Conservation (phyloP, 2,797 vertebrate species). For the Falco concolor region DNA sequence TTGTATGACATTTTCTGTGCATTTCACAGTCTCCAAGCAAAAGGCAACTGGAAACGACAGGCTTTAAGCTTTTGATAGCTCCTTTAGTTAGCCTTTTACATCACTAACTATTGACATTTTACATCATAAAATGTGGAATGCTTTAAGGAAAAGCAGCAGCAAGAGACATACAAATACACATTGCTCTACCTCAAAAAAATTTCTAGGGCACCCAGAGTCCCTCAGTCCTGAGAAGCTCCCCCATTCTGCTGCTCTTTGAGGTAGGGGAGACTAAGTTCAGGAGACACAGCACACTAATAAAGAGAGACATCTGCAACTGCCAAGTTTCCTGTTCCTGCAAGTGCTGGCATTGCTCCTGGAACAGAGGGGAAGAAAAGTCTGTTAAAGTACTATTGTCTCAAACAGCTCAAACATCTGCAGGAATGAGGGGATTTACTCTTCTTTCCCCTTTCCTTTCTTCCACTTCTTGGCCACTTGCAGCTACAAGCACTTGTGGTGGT, state of each 20-base stretch:
- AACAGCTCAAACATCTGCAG: neutral
- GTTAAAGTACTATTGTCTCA: neutral
- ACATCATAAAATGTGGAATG: accelerated
- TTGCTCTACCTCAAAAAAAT: neutral
- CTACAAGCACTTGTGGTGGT: neutral
- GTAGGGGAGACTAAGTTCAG: neutral
- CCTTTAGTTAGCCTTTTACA: neutral
- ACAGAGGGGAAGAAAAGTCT: neutral
- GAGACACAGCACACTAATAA: neutral
- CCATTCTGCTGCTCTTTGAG: neutral
- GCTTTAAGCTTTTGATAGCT: neutral
- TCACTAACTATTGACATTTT: neutral
- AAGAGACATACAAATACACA: neutral
- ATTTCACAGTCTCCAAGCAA: neutral
- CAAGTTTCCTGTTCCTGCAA: neutral
- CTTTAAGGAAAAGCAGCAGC: neutral
- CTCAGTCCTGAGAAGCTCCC: neutral
- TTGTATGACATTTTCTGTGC: neutral
- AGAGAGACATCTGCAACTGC: neutral
- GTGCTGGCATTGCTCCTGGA: neutral
- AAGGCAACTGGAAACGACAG: neutral
- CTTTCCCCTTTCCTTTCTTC: neutral
- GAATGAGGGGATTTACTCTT: neutral
- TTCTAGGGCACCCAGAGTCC: neutral
- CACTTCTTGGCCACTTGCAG: neutral